Percentiles rank a stretch among this genome's conserved stretches.
Evolutionary conservation across 2,797 vertebrate genomes (phyloP).

Genomic region (Gymnopithys bicolor): DNA sequence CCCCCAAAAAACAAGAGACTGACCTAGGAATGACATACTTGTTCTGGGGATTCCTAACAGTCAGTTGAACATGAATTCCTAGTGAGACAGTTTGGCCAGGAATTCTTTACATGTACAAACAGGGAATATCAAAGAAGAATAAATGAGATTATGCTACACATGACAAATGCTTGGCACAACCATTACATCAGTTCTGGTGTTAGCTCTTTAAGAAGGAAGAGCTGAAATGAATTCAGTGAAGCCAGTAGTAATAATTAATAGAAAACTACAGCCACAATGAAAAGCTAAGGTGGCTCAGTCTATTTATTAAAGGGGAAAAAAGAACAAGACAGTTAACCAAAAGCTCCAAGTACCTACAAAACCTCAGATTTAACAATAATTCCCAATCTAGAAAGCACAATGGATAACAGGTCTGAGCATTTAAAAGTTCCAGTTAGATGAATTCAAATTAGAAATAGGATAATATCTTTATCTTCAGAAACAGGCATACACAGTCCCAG

Average conservation of each 20-base stretch:
- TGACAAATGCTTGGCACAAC: not conserved
- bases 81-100: rapidly evolving
- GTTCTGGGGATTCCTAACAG: not conserved
- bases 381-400: not conserved
- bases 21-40: not conserved
- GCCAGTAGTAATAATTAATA: not conserved
- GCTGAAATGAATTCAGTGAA: not conserved
- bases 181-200: not conserved
- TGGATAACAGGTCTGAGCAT: not conserved
- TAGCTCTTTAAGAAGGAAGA: not conserved
- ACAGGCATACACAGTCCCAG: not conserved
- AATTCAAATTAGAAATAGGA: not conserved
- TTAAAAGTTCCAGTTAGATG: not conserved
- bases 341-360: not conserved
- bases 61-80: not conserved
- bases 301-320: not conserved
- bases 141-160: not conserved
- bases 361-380: not conserved
- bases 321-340: not conserved
- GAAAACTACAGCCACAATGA: not conserved
- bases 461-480: not conserved
- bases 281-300: not conserved
- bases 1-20: not conserved
- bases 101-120: not conserved
- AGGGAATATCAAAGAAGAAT: not conserved